Conservation (phyloP, 2,888 invertebrate genomes). For the Calameuta idolon region DNA sequence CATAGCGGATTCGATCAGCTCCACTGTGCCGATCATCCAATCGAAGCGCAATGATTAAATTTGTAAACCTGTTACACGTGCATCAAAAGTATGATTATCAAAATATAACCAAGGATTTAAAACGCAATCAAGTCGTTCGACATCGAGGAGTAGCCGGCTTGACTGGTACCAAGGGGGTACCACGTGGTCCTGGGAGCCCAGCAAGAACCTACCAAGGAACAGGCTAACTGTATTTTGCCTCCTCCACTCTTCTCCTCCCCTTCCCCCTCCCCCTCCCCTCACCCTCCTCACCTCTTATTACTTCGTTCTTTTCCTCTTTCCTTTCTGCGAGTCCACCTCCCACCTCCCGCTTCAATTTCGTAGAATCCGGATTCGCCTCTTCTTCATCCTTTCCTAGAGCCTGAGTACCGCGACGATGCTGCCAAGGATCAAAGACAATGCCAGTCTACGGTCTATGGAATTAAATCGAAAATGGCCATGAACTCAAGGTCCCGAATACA, state of each 20-base stretch:
- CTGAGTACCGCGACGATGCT: background rate
- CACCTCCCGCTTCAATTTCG: background rate
- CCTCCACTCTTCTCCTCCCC: constrained; percentile 38
- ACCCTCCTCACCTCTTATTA: background rate
- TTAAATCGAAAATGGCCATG: background rate
- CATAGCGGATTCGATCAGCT: background rate
- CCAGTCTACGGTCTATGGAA: background rate
- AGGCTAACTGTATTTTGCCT: constrained; percentile 48
- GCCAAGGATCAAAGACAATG: background rate
- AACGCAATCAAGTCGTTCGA: background rate
- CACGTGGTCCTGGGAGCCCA: constrained; percentile 8
- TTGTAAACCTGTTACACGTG: background rate
- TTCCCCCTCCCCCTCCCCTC: background rate
- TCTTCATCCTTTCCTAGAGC: constrained; percentile 9
- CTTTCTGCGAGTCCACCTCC: constrained; percentile 14
- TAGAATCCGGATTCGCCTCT: constrained; percentile 18
- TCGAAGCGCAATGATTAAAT: background rate
- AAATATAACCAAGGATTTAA: background rate
- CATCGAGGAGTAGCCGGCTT: background rate
- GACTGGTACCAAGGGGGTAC: constrained; percentile 5
- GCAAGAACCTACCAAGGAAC: constrained; percentile 40
- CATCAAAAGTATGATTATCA: background rate
- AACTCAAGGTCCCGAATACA: background rate
- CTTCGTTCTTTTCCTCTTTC: constrained; percentile 18
- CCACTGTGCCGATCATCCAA: background rate